Percentiles rank a stretch among this genome's conserved stretches.
Evolutionary conservation across 1,140 invertebrate genomes (phyloP).

Genomic region (Bombus haemorrhoidalis): DNA sequence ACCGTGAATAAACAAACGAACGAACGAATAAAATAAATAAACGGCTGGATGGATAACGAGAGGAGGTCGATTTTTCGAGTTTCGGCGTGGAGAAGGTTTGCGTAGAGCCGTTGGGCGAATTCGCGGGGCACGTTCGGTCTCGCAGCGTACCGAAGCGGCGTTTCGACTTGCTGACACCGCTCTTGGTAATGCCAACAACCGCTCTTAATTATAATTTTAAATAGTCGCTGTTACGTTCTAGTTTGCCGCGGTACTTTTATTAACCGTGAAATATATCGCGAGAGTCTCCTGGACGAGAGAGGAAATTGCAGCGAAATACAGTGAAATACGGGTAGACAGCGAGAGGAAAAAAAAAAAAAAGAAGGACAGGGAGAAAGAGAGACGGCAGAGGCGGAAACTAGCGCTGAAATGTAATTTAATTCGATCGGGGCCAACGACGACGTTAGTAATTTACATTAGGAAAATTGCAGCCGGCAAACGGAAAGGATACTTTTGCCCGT

Average conservation of each 20-base stretch:
- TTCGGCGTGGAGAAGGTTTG: no score
- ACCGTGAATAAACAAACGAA: no score
- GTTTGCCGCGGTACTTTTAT: constrained; percentile 18
- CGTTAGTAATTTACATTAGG: neutral
- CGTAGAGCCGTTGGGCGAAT: no score
- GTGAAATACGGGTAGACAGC: neutral
- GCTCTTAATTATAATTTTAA: constrained; percentile 53
- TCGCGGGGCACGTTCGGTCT: neutral
- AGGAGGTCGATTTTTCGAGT: no score
- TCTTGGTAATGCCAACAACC: neutral
- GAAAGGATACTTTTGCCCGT: neutral
- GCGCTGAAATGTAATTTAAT: neutral
- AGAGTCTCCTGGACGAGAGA: neutral
- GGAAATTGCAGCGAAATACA: neutral
- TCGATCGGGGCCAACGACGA: neutral
- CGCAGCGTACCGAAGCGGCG: neutral
- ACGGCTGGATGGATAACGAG: no score
- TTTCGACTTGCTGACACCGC: neutral
- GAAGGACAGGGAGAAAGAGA: no score
- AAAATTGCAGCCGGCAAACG: neutral
- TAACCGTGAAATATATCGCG: constrained; percentile 1
- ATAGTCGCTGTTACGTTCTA: constrained; percentile 21
- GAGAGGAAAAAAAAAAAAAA: neutral
- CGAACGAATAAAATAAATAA: no score
- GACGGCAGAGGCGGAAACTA: neutral